These are phyloP conservation scores for Elymnias hypermnestra DNA, from an alignment of 1,140 invertebrate species.

Conservation along the genomic window DNA sequence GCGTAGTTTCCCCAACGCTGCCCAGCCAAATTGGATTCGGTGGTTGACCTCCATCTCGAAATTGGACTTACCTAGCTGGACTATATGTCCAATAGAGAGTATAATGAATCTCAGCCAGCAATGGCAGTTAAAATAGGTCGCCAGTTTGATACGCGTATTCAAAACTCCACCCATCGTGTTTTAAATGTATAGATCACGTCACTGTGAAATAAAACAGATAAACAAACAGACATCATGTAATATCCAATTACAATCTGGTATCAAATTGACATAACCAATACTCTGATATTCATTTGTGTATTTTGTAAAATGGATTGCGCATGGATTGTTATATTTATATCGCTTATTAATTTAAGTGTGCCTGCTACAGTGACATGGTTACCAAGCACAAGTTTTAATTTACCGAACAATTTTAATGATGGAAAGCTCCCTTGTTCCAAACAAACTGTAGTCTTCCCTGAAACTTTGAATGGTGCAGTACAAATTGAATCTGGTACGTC, in stretches of 20 bases:
- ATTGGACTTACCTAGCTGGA: too few species aligned
- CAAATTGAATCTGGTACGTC: constrained; percentile 32
- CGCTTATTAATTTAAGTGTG: constrained; percentile 22
- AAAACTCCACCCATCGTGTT: constrained; percentile 29
- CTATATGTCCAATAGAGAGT: too few species aligned
- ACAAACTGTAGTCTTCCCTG: constrained; percentile 54
- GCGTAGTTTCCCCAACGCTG: too few species aligned
- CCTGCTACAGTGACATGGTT: constrained; percentile 45
- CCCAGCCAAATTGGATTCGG: too few species aligned
- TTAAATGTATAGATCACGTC: constrained; percentile 33
- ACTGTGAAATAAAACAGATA: constrained; percentile 34
- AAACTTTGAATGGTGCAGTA: constrained; percentile 31
- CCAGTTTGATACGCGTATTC: constrained; percentile 16
- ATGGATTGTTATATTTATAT: constrained; percentile 27
- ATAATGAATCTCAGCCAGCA: too few species aligned
- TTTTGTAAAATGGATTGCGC: constrained; percentile 24
- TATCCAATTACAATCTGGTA: constrained; percentile 47
- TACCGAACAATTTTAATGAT: constrained; percentile 48
- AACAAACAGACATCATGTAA: constrained; percentile 50
- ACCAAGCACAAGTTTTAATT: constrained; percentile 49
- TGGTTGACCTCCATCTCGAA: too few species aligned
- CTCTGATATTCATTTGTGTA: constrained; percentile 27
- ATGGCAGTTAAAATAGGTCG: too few species aligned
- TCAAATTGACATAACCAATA: constrained; percentile 32
- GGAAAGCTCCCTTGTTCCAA: constrained; percentile 52